Conservation (phyloP, 2,113 vertebrate species). For the Cercopithecus mona region DNA sequence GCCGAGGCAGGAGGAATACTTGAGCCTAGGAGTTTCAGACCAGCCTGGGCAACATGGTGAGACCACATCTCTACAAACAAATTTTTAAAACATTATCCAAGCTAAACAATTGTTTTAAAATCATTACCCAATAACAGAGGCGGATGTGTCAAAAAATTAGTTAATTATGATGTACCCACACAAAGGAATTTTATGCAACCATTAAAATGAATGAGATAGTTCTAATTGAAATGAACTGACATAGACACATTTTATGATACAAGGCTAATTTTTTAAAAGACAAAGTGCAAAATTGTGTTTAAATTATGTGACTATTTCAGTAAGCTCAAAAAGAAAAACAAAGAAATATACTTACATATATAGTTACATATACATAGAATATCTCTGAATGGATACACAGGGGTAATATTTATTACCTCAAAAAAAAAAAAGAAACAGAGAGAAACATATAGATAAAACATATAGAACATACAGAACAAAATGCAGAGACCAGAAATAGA, state of each 20-base stretch:
- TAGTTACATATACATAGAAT: background rate
- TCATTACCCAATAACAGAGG: too few relatives aligned
- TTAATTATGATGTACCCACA: background rate
- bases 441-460: background rate
- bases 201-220: background rate
- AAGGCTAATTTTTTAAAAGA: background rate
- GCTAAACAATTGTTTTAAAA: too few relatives aligned
- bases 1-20: too few relatives aligned
- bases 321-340: background rate
- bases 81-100: too few relatives aligned
- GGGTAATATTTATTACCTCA: background rate
- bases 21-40: too few relatives aligned
- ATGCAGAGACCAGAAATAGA: slow-evolving; percentile 11
- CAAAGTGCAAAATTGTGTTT: background rate
- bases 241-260: background rate
- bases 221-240: background rate
- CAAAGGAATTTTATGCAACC: background rate
- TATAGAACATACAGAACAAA: background rate
- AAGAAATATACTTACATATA: background rate
- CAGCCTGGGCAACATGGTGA: too few relatives aligned
- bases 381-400: background rate
- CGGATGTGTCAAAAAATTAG: background rate
- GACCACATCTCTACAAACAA: too few relatives aligned
- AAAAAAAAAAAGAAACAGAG: background rate
- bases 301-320: background rate